Base-by-base conservation (phyloP, 2,888 invertebrate genomes). In the Proisotoma minuta region DNA sequence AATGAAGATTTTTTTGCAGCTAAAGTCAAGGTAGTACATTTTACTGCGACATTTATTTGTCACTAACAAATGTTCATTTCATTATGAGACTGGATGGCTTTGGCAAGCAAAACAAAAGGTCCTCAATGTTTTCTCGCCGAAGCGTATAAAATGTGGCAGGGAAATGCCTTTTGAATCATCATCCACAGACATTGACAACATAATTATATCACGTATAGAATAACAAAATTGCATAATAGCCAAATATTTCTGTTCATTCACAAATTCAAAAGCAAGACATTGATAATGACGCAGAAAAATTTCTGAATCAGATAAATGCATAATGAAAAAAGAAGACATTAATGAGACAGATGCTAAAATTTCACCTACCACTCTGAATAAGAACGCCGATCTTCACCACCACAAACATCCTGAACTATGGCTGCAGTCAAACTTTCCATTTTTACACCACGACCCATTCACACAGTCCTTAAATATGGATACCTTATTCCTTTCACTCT, bases 281-380 rank as follows among this genome's bases (percentile, higher is more conserved):
- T 34, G 8, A 15, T 15, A 8, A 34, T 8, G 15, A 34, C 8
- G 8, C 15, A 10, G 8, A 8, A 34, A 34, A 34, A 34, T 15
- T 34, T 8, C 15, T 8, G 15, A 34, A 34, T 10, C 34, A 10
- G 15, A 34, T 34, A 8, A 34, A 34, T 34, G 8, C 15, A 34
- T 34, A 34, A 34, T 34, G 8, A 10, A 10, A 34, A 10, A 34
- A 34, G 24, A 8, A 50, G 23, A 50, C 24, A 50, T 23, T n/a
- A 8, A 22, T 50, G 24, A 8, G 10, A 18, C 23, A 47, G 5
- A 47, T n/a, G n/a, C n/a, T n/a, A n/a, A n/a, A n/a, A n/a, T n/a
- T n/a, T n/a, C 22, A n/a, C 40, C 15, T 65, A 65, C 65, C 65
- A 58, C 59, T 65, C 65, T 18, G 65, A 65, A 22, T 62, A 61